Evolutionary conservation across 2,888 invertebrate species (phyloP), one percentile per base, ranked within the genome.

Genomic region (Coelopa pilipes): DNA sequence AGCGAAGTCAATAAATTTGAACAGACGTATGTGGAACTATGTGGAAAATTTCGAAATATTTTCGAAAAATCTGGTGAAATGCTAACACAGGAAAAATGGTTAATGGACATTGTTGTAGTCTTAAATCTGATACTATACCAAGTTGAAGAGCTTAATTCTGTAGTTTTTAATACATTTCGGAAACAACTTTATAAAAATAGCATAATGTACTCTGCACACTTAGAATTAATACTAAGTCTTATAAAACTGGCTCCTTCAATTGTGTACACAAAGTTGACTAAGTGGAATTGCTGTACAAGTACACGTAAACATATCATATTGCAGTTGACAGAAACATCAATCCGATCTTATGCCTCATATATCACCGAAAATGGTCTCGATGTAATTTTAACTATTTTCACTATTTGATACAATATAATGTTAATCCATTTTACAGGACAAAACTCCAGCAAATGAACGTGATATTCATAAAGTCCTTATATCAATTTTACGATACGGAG

Each of bases 281-380:
- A 57, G 7, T 77, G 75, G 47, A 74, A 49, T 15, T 87, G 86
- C 70, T 86, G 86, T 55, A 79, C 79, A 0, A 84, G 85, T 24
- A 73, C 80, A 1, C 76, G 84, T 1, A 83, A 84, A 19, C 86
- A 86, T 73, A 79, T 81, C n/a, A 80, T 82, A 15, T 75, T 84
- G 15, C 75, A 78, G 5, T 75, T 83, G 5, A 80, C 82, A 3
- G 68, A 76, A 47, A 76, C 79, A 12, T 79, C 82, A 10, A 17
- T 82, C n/a, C 60, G 62, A 13, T 62, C 75, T 9, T 72, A 72
- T 17, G 59, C 47, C 1, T 24, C 47, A 15, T 50, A 50, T 50
- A 49, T 70, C 49, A 1, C 59, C 19, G 13, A 15, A n/a, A 11
- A 7, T 10, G 60, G 11, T 3, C 17, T 24, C 19, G 19, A 13